Conservation (phyloP, 2,888 invertebrate species). For the Drosophila paramelanica region DNA sequence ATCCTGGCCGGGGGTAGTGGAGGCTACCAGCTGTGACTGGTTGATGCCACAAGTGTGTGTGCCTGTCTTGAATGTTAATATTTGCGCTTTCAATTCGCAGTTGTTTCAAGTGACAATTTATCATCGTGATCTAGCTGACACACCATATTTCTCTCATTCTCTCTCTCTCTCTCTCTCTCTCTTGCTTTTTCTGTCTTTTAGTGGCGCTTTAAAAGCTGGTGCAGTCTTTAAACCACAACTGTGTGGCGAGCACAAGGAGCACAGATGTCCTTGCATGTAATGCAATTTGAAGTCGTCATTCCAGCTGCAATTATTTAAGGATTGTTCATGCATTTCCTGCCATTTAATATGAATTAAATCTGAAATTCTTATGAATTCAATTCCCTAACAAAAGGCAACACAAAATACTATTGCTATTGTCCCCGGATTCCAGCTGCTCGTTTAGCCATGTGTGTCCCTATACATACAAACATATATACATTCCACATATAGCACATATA, state of each 20-base stretch:
- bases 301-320: constrained; percentile 64
- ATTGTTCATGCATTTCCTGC: constrained; percentile 61
- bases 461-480: not conserved
- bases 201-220: constrained; percentile 31
- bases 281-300: constrained; percentile 35
- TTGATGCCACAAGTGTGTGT: constrained; percentile 64
- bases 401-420: constrained; percentile 43
- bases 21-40: constrained; percentile 21
- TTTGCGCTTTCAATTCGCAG: constrained; percentile 72
- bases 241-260: constrained; percentile 14
- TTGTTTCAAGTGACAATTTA: constrained; percentile 57
- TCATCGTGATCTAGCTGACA: constrained; percentile 40
- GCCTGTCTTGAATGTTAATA: constrained; percentile 72
- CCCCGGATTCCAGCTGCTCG: constrained; percentile 34
- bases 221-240: constrained; percentile 30
- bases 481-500: constrained; percentile 6
- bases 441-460: constrained; percentile 4
- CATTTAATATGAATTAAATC: constrained; percentile 74
- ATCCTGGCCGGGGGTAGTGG: not conserved
- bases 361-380: constrained; percentile 64
- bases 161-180: not conserved
- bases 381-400: constrained; percentile 42
- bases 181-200: not conserved
- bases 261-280: constrained; percentile 34
- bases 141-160: constrained; percentile 2